Base-by-base conservation (phyloP, 2,888 invertebrate species). In the Cremastinae sp. region DNA sequence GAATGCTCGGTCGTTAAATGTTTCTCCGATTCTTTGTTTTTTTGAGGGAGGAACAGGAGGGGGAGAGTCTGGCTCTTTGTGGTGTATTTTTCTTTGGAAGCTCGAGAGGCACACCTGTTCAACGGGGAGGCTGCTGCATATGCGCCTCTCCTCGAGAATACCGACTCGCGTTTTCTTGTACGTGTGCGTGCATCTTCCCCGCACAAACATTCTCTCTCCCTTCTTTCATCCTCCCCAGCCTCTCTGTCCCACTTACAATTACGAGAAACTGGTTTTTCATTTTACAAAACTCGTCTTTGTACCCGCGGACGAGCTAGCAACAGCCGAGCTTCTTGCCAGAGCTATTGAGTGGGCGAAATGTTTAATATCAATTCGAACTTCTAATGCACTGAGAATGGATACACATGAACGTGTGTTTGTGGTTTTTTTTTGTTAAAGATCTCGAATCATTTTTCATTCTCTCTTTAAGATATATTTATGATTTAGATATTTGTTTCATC, bases 241-340 rank as follows among this genome's bases (percentile, higher is more conserved):
- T 20, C 59, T 61, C 51, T 80, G 81, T 80, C 80, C 80, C 80
- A 81, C 80, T 80, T 81, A 75, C 74, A 69, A 68, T 69, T 70
- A 61, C 74, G 76, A 62, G 70, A 79, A 81, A 81, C 81, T 81
- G 79, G 81, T 81, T 81, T 79, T 70, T 62, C 39, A 69, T 69
- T 59, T 37, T 59, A 59, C 61, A 53, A 61, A 66, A 59, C 69
- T 39, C 58, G 58, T 58, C 58, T 58, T 64, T 45, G 18, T 62
- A 9, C 41, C 43, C 20, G 59, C 47, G 47, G 37, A 51, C 8
- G 16, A 53, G 59, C n/a, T 69, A 58, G 39, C 51, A 51, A 55
- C 45, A 45, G 56, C 51, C 41, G 65, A 20, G 61, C 65, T 70
- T 75, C 71, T 70, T 70, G 71, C 75, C 71, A 59, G 59, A 28